Evolutionary conservation across 2,888 invertebrate genomes (phyloP).

Genomic region (Thera britannica): DNA sequence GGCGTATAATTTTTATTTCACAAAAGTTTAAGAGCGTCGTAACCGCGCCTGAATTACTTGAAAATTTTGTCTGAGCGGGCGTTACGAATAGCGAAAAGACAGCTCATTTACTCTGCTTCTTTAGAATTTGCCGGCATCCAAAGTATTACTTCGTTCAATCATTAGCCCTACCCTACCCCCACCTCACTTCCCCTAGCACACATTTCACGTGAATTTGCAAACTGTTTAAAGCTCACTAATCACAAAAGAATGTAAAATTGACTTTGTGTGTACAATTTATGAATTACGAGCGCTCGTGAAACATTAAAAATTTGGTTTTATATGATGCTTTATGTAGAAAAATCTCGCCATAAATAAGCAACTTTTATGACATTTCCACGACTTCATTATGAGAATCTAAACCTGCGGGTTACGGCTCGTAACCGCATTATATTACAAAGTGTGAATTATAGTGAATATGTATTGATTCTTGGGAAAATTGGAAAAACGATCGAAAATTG

Average conservation of each 20-base stretch:
- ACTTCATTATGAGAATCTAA: conserved; percentile 67
- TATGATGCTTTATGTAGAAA: conserved; percentile 62
- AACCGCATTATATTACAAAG: conserved; percentile 46
- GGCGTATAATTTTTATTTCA: conserved; percentile 51
- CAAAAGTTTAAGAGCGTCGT: conserved; percentile 41
- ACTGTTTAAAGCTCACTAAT: conserved; percentile 35
- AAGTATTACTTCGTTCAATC: conserved; percentile 36
- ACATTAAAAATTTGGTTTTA: conserved; percentile 67
- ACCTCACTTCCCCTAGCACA: background rate
- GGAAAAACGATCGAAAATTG: conserved; percentile 42
- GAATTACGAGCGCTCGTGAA: conserved; percentile 49
- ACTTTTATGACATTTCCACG: conserved; percentile 65
- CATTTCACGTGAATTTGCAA: conserved; percentile 37
- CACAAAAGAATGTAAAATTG: conserved; percentile 53
- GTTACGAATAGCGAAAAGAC: conserved; percentile 39
- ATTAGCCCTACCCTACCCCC: conserved; percentile 29
- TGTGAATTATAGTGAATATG: conserved; percentile 32
- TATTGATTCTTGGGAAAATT: conserved; percentile 36
- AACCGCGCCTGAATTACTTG: conserved; percentile 44
- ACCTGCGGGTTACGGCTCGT: conserved; percentile 51
- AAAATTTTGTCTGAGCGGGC: conserved; percentile 46
- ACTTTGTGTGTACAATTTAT: conserved; percentile 35
- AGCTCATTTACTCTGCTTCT: conserved; percentile 38
- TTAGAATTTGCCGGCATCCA: conserved; percentile 29
- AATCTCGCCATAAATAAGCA: conserved; percentile 64